Base-by-base conservation (phyloP, 2,797 vertebrate species). In the Malurus leucopterus region DNA sequence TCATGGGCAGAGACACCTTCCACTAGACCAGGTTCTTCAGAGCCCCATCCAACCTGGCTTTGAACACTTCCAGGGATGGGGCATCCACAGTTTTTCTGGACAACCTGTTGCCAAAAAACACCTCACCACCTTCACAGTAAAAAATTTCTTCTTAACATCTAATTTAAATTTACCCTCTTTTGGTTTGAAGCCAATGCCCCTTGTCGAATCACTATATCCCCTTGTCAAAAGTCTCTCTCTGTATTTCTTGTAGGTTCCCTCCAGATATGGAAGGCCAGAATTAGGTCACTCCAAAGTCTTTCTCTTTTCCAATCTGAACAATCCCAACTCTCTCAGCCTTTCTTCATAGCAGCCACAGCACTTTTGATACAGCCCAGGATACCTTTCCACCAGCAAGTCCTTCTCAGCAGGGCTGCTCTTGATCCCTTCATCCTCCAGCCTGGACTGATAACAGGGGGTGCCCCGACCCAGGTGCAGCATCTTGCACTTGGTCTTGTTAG, bases 301-400 rank as follows among this genome's bases (percentile, higher is more conserved):
- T 27, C n/a, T 32, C 41, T 24, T 20, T 53, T 73, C 34, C 49
- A 43, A 13, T 40, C 16, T 36, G 16, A 80, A 50, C 15, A 71
- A 65, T 40, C 40, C 7, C 10, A 46, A 19, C 23, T 58, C 29
- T 32, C 36, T 55, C 20, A 62, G 49, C 11, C 24, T 21, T 57
- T 69, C 43, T 32, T 63, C 29, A 24, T 1, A 15, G 36, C 11
- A 68, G 19, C 30, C 62, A 50, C 4, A 2, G 0, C 24, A 13
- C 16, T 69, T 55, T 55, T 0, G 29, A 69, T 44, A 44, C 38
- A 44, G 63, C 20, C 27, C 43, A 44, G 29, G 24, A 34, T 3
- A 62, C 0, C 0, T 14, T 1, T 57, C 13, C 30, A 29, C 4
- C 30, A 1, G 27, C 23, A 44, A 19, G 14, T 26, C 12, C 43